Conservation (phyloP, 2,797 vertebrate genomes). For the Hozukius guyotensis region DNA sequence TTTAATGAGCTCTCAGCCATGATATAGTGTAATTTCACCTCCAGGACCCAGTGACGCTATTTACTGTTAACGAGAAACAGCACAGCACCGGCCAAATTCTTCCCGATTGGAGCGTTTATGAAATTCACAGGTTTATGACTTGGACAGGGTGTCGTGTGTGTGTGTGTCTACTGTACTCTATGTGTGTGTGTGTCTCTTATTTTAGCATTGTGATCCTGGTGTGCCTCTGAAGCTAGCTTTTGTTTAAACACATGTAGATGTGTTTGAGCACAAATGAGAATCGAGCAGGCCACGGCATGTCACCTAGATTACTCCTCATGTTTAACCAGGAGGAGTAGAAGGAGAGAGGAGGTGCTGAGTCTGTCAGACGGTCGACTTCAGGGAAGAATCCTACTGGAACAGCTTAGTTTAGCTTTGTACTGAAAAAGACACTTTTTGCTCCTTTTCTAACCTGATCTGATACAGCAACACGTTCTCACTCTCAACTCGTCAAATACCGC, state of each 20-base stretch:
- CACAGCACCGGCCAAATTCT: conserved; percentile 64
- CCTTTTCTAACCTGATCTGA: not conserved
- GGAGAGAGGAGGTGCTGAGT: not conserved
- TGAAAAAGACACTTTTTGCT: not conserved
- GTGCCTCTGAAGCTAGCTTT: not conserved
- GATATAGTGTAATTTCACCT: conserved; percentile 87
- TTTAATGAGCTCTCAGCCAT: conserved; percentile 82
- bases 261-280: not conserved
- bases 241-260: not conserved
- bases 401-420: not conserved
- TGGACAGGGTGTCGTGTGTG: conserved; percentile 10
- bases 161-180: conserved; percentile 2
- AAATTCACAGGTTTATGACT: conserved; percentile 71
- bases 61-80: conserved; percentile 86
- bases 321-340: not conserved
- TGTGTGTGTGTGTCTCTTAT: not conserved
- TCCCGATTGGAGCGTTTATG: conserved; percentile 68
- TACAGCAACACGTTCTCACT: not conserved
- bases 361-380: too few species aligned
- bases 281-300: not conserved
- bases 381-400: not conserved
- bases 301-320: not conserved
- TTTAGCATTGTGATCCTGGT: conserved; percentile 6
- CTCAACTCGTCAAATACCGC: too few species aligned
- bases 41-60: conserved; percentile 74